phyloP scores from a whole-genome alignment of 2,888 invertebrate genomes.

The Brenthis daphne region DNA sequence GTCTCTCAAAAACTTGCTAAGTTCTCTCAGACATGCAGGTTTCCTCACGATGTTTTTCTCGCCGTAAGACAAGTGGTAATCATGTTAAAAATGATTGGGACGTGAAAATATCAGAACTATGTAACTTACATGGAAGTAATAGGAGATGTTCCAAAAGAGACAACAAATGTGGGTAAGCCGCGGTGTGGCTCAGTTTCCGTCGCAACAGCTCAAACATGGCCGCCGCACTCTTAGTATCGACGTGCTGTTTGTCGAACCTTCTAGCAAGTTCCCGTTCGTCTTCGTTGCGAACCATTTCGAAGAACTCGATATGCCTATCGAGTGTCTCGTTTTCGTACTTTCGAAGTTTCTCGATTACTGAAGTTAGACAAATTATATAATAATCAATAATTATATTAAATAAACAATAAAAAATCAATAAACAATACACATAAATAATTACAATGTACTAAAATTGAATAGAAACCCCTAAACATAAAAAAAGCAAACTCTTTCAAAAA shows the following conservation, averaged over 20 bases:
- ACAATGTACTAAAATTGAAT: no score
- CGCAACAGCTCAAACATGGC: constrained; percentile 95
- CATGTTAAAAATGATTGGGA: no score
- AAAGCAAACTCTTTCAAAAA: no score
- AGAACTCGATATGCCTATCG: constrained; percentile 98
- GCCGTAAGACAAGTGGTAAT: no score
- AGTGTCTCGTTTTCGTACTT: constrained; percentile 96
- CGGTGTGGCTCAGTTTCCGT: constrained; percentile 94
- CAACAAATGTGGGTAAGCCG: constrained; percentile 95
- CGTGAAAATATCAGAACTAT: not conserved
- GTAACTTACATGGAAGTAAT: constrained; percentile 87
- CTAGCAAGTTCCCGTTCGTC: constrained; percentile 97
- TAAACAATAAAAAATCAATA: not conserved
- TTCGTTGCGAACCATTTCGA: constrained; percentile 98
- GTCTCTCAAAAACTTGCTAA: no score
- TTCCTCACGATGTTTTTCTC: no score
- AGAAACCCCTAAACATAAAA: no score
- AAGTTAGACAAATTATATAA: constrained; percentile 30
- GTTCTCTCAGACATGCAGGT: no score
- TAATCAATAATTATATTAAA: not conserved
- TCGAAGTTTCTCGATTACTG: constrained; percentile 94
- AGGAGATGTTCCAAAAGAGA: constrained; percentile 95
- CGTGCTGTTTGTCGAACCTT: constrained; percentile 94
- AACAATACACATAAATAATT: no score
- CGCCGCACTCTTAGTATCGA: constrained; percentile 96